Evolutionary conservation across 2,113 vertebrate species (phyloP).

Genomic region (Phalacrocorax carbo): DNA sequence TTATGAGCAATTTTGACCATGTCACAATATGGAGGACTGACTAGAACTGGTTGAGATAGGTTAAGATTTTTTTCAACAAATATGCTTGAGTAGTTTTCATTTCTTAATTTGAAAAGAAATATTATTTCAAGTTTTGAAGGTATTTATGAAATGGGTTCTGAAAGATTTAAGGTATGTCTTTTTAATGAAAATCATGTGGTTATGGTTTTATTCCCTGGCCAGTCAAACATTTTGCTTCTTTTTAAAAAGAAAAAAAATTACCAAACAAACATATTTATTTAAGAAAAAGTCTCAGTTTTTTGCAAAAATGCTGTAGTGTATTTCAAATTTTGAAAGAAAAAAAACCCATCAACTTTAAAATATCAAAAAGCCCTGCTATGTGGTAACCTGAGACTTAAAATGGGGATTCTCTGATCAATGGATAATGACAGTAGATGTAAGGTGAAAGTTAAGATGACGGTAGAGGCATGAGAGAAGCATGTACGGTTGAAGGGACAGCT

Average conservation of each 20-base stretch:
- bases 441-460: not conserved
- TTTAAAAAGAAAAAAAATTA: not conserved
- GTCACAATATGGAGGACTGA: not conserved
- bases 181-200: not conserved
- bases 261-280: not conserved
- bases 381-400: not conserved
- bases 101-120: not conserved
- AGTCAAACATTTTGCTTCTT: not conserved
- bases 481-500: not conserved
- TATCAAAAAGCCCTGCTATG: not conserved
- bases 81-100: not conserved
- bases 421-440: not conserved
- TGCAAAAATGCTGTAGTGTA: not conserved
- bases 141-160: not conserved
- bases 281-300: not conserved
- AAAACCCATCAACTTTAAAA: not conserved
- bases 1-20: not conserved
- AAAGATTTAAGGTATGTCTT: not conserved
- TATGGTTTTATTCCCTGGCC: not conserved
- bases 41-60: not conserved
- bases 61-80: not conserved
- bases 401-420: not conserved
- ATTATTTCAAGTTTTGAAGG: not conserved
- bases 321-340: not conserved
- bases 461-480: not conserved